Evolutionary conservation across 2,113 vertebrate species (phyloP), one percentile per base, ranked within the genome.

Genomic region (Glaucomys volans): DNA sequence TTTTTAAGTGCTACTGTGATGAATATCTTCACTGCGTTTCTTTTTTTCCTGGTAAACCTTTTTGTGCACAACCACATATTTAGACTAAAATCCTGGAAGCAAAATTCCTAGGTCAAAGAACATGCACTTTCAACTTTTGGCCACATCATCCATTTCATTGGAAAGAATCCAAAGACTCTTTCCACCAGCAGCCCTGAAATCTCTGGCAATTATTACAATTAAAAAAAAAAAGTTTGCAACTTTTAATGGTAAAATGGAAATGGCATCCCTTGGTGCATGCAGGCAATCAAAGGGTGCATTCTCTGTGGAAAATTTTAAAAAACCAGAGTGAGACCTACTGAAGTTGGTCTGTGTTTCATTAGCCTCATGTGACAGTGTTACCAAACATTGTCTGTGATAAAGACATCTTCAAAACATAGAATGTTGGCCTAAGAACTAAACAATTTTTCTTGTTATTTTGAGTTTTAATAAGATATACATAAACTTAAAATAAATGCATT

Each of bases 21-120:
- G 52, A 87, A 35, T 84, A 76, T 47, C 40, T 35, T 81, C 47
- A 16, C 28, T 42, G 5, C 12, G 40, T 66, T 88, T 80, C 42
- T 69, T 81, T 50, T 81, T 44, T 83, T 42, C 52, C 52, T 77
- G 52, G 18, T 50, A 85, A 85, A 71, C 89, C 77, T 77, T 69
- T 79, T 62, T 67, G 24, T 69, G 52, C 10, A 37, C 17, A 20
- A n/a, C 17, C 9, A n/a, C 50, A 52, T 54, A 76, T 44, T 87
- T 74, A 91, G 22, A 76, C 6, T 42, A 88, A 97, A 92, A 92
- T 77, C 50, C 42, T 81, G 72, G n/a, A 76, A 93, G 66, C 64
- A 82, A 74, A 82, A 77, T 42, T 77, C 54, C 67, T 37, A 87
- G 47, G 54, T 88, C 77, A 88, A 69, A 81, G 28, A 66, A 57